phyloP scores from a whole-genome alignment of 1,140 invertebrate genomes.

The Aricia agestis region DNA sequence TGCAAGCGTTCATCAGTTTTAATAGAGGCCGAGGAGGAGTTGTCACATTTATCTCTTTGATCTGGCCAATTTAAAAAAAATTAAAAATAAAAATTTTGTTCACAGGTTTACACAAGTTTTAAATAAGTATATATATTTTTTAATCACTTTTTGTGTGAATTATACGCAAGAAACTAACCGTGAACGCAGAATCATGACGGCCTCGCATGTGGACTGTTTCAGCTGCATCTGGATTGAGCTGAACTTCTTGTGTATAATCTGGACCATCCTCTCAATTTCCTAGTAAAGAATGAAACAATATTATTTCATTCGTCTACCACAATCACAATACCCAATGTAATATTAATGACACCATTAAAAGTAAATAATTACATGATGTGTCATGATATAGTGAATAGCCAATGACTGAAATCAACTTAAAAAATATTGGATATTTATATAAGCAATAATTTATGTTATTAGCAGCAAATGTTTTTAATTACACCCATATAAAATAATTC shows the following conservation, averaged over 20 bases:
- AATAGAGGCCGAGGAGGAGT: conserved; percentile 49
- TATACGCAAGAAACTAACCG: conserved; percentile 43
- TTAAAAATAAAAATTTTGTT: conserved; percentile 14
- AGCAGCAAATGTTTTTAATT: no score
- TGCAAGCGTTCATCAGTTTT: conserved; percentile 62
- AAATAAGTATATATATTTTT: neutral
- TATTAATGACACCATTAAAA: no score
- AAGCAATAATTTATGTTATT: no score
- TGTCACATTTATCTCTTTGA: conserved; percentile 23
- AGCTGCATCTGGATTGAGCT: conserved; percentile 99
- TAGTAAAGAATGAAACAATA: conserved; percentile 65
- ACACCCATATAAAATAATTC: no score
- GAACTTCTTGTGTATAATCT: conserved; percentile 99
- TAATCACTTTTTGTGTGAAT: neutral
- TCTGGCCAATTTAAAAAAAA: neutral
- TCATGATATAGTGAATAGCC: no score
- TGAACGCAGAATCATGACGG: conserved; percentile 99
- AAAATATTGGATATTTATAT: no score
- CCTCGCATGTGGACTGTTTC: conserved; percentile 99
- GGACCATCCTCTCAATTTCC: conserved; percentile 99
- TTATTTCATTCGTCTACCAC: neutral
- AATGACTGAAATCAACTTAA: no score
- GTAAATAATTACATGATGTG: no score
- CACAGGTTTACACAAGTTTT: no score
- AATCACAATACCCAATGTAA: no score